Base-by-base conservation (phyloP, 2,797 vertebrate species). In the Sebastes miniatus region DNA sequence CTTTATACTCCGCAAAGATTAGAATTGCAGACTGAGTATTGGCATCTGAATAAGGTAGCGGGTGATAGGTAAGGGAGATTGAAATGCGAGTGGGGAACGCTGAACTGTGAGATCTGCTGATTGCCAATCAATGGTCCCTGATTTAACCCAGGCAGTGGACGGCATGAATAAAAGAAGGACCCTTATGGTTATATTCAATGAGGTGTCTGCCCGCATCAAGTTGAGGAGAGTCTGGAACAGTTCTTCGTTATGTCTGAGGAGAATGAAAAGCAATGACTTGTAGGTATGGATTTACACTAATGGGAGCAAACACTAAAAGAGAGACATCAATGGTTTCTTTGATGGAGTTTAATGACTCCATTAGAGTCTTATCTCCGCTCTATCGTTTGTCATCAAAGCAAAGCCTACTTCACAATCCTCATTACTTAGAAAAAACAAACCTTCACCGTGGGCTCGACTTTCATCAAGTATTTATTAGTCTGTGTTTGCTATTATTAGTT, bases 71-170 rank as follows among this genome's bases (percentile, higher is more conserved):
- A 50, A 71, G 62, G 80, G 80, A 79, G 73, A 92, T 89, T 92
- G 90, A 93, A 89, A 91, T 89, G 84, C 87, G 72, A 82, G 89
- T 18, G 68, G 73, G 73, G 65, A 75, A 86, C 13, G 47, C 68
- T 79, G 84, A 89, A 87, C 84, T 86, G 87, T 73, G 86, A 88
- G 86, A 89, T 91, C 81, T 88, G 83, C 91, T 92, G 93, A 93
- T 92, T 94, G 91, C 89, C 91, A 93, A 94, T 95, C 94, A 94
- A 92, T 92, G 86, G 89, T 87, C 70, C 82, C 88, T 91, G 91
- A 90, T 94, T 93, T 91, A 88, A 91, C 84, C 83, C 82, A 72
- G 86, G 81, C 85, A 72, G 84, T 74, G 83, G 88, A 90, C 80
- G 22, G 73, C 89, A 92, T 92, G 91, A 93, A 92, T 92, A 94